phyloP scores from a whole-genome alignment of 1,140 invertebrate genomes.

The Alviniconcha marisindica region DNA sequence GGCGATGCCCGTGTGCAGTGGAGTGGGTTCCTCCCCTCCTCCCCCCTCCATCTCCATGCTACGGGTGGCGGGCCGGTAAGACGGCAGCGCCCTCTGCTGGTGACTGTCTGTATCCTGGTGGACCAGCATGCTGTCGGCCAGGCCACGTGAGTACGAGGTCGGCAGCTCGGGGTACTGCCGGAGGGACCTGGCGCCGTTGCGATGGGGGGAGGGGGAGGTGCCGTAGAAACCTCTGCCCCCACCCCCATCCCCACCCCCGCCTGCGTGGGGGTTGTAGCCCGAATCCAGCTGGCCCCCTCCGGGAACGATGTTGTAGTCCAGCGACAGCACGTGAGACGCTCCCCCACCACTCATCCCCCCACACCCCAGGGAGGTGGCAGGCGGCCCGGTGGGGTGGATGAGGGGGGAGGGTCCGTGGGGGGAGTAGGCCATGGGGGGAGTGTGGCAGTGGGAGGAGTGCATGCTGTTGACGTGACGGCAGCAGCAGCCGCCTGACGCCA shows the following conservation, averaged over 20 bases:
- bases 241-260: not conserved
- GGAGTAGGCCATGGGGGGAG: not conserved
- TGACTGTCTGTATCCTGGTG: constrained; percentile 30
- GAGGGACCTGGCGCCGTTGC: not conserved
- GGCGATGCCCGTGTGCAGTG: constrained; percentile 35
- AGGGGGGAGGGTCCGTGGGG: not conserved
- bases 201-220: not conserved
- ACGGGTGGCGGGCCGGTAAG: not conserved
- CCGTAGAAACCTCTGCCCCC: not conserved
- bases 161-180: not conserved
- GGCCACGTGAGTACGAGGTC: not conserved
- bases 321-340: not conserved
- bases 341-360: too few relatives aligned
- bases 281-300: not conserved
- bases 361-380: not conserved
- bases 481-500: constrained; percentile 4
- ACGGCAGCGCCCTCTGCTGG: not conserved
- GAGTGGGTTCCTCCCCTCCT: constrained; percentile 24
- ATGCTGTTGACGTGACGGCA: not conserved
- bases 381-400: not conserved
- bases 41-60: constrained; percentile 14
- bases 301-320: not conserved
- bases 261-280: not conserved
- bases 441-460: not conserved
- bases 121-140: constrained; percentile 34